Conservation (phyloP, 2,797 vertebrate genomes). For the Balearica regulorum region DNA sequence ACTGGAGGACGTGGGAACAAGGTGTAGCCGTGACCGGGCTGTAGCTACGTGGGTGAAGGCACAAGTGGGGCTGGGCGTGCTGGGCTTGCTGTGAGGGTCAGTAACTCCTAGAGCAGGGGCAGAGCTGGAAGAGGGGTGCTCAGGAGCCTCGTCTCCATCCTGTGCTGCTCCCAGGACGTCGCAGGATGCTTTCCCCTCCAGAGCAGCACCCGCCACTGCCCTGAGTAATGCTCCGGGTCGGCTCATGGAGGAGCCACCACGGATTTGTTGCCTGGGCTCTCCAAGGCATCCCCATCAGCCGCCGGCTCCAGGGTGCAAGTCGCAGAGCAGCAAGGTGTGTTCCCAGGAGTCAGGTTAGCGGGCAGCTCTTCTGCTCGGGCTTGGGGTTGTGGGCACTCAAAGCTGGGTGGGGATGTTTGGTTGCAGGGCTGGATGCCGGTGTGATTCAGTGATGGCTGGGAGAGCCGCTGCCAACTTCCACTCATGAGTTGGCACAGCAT, state of each 20-base stretch:
- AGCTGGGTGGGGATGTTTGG: neutral
- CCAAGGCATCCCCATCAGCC: neutral
- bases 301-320: neutral
- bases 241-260: neutral
- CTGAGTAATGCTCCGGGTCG: accelerated
- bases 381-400: accelerated
- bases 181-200: neutral
- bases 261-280: neutral
- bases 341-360: neutral
- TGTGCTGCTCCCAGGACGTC: neutral
- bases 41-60: neutral
- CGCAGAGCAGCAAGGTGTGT: neutral
- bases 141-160: neutral
- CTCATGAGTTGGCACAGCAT: neutral
- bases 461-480: neutral
- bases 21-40: accelerated
- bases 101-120: neutral
- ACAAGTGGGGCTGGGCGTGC: neutral
- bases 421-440: neutral
- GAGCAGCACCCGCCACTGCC: neutral
- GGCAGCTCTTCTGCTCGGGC: neutral
- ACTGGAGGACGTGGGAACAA: too few relatives aligned
- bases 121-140: neutral
- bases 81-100: neutral
- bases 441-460: neutral